Base-by-base conservation (phyloP, 2,113 vertebrate genomes). In the Erpornis zantholeuca region DNA sequence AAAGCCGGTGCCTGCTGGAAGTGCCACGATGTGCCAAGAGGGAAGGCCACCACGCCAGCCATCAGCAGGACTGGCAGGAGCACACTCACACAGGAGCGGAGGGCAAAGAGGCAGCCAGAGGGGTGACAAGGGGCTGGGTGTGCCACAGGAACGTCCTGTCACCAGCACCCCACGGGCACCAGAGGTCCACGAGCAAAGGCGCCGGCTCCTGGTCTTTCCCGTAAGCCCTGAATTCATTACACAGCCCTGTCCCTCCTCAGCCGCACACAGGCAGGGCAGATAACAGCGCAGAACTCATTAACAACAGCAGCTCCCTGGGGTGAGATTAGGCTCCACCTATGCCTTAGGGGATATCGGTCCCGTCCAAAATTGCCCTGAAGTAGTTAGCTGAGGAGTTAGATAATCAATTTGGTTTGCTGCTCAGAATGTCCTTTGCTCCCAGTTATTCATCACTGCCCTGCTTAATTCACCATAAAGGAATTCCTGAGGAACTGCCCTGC, bases 381-480 rank as follows among this genome's bases (percentile, higher is more conserved):
- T 72, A 86, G 80, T 86, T 75, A 84, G 72, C 65, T 42, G 63
- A 83, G 77, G 59, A 90, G 60, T 54, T 66, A 54, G 64, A 50
- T 79, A 92, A 94, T 89, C 91, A 88, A 94, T 93, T 94, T 52
- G 81, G 68, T 90, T 86, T 35, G 24, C 44, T 80, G 61, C 76
- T 91, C 85, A 91, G 47, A 83, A 71, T 90, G 70, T 81, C 92
- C 90, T 96, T 88, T 89, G 66, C 73, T 82, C 63, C 28, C n/a
- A 28, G 60, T 90, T 97, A 98, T 98, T 97, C 95, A 98, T 98
- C 97, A 97, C 90, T 97, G 96, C 95, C 63, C 95, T 79, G 88
- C 92, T 94, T 96, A 96, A 94, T 91, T 96, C 96, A 97, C 97
- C 97, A 98, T 96, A 94, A 97, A 96, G 94, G 96, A 98, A 98